Evolutionary conservation across 1,140 invertebrate species (phyloP).

Genomic region (Harpegnathos saltator): DNA sequence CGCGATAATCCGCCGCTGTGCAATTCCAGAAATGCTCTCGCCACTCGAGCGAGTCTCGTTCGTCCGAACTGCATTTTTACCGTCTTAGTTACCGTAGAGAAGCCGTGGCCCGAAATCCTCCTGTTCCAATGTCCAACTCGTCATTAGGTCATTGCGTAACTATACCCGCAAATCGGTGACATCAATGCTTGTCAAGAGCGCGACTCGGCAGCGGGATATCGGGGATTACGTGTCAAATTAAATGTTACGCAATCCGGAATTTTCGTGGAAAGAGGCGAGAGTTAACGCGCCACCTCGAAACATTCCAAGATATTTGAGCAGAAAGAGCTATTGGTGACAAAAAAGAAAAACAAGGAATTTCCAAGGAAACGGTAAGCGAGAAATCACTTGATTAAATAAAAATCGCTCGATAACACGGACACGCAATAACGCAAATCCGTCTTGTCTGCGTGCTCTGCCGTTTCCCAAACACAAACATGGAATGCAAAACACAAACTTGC

Average conservation of each 20-base stretch:
- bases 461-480: slow-evolving; percentile 35
- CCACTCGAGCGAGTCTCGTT: neutral
- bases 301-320: neutral
- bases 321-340: neutral
- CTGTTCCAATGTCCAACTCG: neutral
- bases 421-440: neutral
- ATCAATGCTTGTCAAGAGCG: slow-evolving; percentile 56
- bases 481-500: slow-evolving; percentile 22
- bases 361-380: neutral
- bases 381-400: slow-evolving; percentile 63
- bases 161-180: slow-evolving; percentile 52
- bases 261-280: slow-evolving; percentile 37
- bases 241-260: slow-evolving; percentile 49
- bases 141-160: slow-evolving; percentile 36
- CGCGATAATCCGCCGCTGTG: neutral
- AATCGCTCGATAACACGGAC: slow-evolving; percentile 33
- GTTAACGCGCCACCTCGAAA: neutral
- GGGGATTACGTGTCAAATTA: slow-evolving; percentile 32
- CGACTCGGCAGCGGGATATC: slow-evolving; percentile 8
- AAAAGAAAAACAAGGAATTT: no score
- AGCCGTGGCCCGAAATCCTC: neutral
- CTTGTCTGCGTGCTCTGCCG: neutral
- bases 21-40: neutral
- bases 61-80: neutral
- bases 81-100: neutral